These are phyloP conservation scores for Nowickia ferox DNA, from an alignment of 2,888 invertebrate genomes.

Conservation along the genomic window DNA sequence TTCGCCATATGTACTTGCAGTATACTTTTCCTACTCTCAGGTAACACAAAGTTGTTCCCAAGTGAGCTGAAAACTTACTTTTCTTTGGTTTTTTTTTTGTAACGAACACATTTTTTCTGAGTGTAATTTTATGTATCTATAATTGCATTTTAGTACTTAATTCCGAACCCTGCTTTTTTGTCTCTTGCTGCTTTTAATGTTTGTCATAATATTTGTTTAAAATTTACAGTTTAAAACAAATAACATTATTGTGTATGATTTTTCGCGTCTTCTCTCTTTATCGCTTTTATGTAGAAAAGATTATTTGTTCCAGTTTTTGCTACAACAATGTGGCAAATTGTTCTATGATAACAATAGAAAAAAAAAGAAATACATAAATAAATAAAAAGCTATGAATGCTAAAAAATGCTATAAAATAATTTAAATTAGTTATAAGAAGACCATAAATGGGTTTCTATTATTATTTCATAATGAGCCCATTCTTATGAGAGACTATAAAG, in stretches of 20 bases:
- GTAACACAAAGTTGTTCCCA: too few relatives aligned
- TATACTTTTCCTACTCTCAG: too few relatives aligned
- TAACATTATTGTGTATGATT: constrained; percentile 44
- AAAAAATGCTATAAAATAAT: not conserved
- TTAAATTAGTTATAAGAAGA: constrained; percentile 6
- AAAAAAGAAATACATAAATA: not conserved
- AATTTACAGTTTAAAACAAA: constrained; percentile 45
- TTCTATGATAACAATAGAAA: constrained; percentile 37
- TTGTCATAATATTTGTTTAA: constrained; percentile 36
- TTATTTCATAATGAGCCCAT: not conserved
- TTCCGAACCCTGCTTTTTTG: constrained; percentile 8
- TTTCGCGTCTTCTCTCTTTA: constrained; percentile 55
- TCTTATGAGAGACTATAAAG: too few relatives aligned
- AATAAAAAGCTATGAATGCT: not conserved
- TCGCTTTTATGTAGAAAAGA: constrained; percentile 21
- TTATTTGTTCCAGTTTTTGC: constrained; percentile 37
- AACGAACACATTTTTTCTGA: constrained; percentile 9
- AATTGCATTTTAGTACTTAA: constrained; percentile 26
- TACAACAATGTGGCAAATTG: constrained; percentile 34
- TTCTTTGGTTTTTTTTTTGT: too few relatives aligned
- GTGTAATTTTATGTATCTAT: constrained; percentile 2
- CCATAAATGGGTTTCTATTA: constrained; percentile 18
- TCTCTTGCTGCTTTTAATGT: constrained; percentile 6
- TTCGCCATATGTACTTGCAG: too few relatives aligned
- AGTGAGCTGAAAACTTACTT: too few relatives aligned